Percentiles rank a stretch among this genome's conserved stretches.
Evolutionary conservation across 2,888 invertebrate species (phyloP).

Genomic region (Biston betularia): DNA sequence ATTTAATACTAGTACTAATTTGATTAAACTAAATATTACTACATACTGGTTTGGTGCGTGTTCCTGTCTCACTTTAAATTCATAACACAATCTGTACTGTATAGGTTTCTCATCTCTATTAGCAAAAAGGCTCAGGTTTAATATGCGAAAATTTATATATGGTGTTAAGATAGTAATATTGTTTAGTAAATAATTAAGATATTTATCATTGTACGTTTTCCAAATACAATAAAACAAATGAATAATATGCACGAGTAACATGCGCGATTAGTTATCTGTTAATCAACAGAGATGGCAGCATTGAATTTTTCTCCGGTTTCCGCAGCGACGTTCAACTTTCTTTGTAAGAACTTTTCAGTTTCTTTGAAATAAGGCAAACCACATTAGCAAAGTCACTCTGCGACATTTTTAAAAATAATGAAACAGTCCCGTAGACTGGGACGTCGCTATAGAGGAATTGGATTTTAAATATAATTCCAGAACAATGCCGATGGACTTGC

Average conservation of each 20-base stretch:
- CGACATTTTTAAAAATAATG: conserved; percentile 31
- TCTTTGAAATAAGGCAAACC: conserved; percentile 9
- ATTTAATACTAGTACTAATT: too few species aligned
- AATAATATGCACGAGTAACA: background rate
- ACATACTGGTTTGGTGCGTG: too few species aligned
- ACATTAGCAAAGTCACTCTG: conserved; percentile 26
- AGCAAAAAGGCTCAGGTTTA: too few species aligned
- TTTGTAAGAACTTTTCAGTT: background rate
- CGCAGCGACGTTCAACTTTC: background rate
- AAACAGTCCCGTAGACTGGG: conserved; percentile 23
- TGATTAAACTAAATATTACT: too few species aligned
- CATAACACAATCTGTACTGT: too few species aligned
- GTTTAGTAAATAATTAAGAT: too few species aligned
- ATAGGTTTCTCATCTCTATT: too few species aligned
- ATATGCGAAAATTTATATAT: too few species aligned
- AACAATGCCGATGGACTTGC: conserved; percentile 58
- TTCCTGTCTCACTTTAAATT: too few species aligned
- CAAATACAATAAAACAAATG: too few species aligned
- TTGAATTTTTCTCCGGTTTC: background rate
- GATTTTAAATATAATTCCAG: conserved; percentile 36
- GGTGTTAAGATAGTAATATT: too few species aligned
- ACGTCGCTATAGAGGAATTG: conserved; percentile 27
- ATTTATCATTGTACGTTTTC: too few species aligned
- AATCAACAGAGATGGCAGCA: background rate
- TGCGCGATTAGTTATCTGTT: background rate